Evolutionary conservation across 1,140 invertebrate species (phyloP).

Genomic region (Drosophila littoralis): DNA sequence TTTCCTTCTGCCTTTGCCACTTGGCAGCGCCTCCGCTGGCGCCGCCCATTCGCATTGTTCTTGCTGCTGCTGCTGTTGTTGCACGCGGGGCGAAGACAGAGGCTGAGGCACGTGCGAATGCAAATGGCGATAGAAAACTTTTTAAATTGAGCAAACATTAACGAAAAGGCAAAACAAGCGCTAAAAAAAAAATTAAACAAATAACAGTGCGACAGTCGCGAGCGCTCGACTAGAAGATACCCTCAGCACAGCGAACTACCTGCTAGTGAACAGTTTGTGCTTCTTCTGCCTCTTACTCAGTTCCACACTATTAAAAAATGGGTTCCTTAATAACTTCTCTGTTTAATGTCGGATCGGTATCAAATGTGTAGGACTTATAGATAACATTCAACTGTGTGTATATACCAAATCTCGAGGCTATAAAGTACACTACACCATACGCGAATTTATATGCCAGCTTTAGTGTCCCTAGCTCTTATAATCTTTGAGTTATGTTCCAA

Average conservation of each 20-base stretch:
- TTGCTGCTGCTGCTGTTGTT: background rate
- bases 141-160: constrained; percentile 83
- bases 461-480: too few relatives aligned
- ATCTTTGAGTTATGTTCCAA: too few relatives aligned
- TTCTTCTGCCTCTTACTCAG: too few relatives aligned
- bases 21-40: constrained; percentile 42
- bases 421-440: too few relatives aligned
- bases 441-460: too few relatives aligned
- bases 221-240: background rate
- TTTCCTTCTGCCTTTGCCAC: constrained; percentile 55
- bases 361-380: too few relatives aligned
- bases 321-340: too few relatives aligned
- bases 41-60: constrained; percentile 13
- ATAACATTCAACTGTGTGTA: too few relatives aligned
- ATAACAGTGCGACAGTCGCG: constrained; percentile 5
- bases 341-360: too few relatives aligned
- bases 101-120: constrained; percentile 73
- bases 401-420: too few relatives aligned
- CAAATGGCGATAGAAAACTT: constrained; percentile 81
- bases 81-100: background rate
- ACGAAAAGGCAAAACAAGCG: constrained; percentile 56
- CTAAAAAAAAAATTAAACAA: constrained; percentile 9
- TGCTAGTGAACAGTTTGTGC: too few relatives aligned
- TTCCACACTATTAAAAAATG: too few relatives aligned
- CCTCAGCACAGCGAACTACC: background rate